Evolutionary conservation across 2,888 invertebrate genomes (phyloP).

Genomic region (Plebejus anna): DNA sequence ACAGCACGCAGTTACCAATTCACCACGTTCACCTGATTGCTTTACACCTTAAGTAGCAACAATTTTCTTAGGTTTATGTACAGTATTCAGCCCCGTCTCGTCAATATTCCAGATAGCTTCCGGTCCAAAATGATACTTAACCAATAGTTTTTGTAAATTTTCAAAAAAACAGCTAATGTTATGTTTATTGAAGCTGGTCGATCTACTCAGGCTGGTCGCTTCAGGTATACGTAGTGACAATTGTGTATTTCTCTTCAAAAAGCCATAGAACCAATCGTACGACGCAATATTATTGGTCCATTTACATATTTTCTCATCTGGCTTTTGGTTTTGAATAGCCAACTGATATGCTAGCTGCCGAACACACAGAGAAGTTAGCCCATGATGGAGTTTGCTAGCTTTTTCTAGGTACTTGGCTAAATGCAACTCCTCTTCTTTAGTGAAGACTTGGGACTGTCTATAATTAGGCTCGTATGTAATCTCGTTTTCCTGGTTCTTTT

Average conservation of each 20-base stretch:
- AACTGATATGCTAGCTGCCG: slow-evolving; percentile 25
- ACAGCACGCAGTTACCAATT: slow-evolving; percentile 20
- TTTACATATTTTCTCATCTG: slow-evolving; percentile 14
- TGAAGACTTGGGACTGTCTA: slow-evolving; percentile 26
- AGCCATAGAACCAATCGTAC: slow-evolving; percentile 25
- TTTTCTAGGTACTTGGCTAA: slow-evolving; percentile 20
- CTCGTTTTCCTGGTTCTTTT: slow-evolving; percentile 1
- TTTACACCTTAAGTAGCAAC: slow-evolving; percentile 17
- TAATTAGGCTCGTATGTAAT: slow-evolving; percentile 22
- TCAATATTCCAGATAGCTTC: slow-evolving; percentile 20
- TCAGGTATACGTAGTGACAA: slow-evolving; percentile 26
- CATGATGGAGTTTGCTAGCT: slow-evolving; percentile 23
- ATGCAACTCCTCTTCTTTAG: slow-evolving; percentile 16
- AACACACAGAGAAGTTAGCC: slow-evolving; percentile 21
- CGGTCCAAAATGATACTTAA: slow-evolving; percentile 13
- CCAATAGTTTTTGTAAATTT: too few species aligned
- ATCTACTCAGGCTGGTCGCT: slow-evolving; percentile 20
- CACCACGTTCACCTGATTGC: slow-evolving; percentile 25
- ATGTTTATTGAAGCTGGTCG: neutral
- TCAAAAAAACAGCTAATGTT: too few species aligned
- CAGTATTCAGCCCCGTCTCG: slow-evolving; percentile 22
- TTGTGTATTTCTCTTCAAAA: slow-evolving; percentile 19
- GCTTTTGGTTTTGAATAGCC: slow-evolving; percentile 21
- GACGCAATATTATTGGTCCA: slow-evolving; percentile 2
- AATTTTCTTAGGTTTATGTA: slow-evolving; percentile 22